These are phyloP conservation scores for Imbricaverruca yamaguchii DNA, from an alignment of 2,888 invertebrate species.

Conservation along the genomic window DNA sequence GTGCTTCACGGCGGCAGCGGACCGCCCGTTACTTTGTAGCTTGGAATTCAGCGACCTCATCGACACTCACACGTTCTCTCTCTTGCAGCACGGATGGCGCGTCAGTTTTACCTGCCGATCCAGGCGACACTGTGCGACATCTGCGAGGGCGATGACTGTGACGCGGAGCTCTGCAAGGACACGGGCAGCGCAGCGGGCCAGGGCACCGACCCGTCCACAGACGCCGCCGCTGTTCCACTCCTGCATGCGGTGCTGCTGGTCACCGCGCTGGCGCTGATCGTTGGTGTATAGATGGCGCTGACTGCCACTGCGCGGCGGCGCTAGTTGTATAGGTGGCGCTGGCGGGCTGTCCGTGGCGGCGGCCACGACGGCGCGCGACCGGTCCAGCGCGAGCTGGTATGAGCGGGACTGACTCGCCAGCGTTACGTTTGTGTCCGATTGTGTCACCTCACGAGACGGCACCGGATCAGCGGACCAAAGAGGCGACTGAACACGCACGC, in stretches of 20 bases:
- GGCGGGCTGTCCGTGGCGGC: too few species aligned
- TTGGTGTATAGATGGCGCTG: neutral
- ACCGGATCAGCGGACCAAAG: too few species aligned
- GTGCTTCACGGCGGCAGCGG: too few species aligned
- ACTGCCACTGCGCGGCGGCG: neutral
- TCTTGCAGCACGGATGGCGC: conserved; percentile 67
- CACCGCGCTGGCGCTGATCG: conserved; percentile 23
- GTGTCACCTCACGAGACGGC: too few species aligned
- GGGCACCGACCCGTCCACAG: neutral
- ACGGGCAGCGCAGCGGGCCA: neutral
- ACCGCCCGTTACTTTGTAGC: too few species aligned
- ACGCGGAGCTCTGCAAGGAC: conserved; percentile 28
- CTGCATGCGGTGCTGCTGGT: conserved; percentile 22
- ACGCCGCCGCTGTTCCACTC: neutral
- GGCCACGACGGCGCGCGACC: too few species aligned
- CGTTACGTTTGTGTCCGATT: too few species aligned
- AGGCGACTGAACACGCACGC: too few species aligned
- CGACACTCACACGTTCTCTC: conserved; percentile 22
- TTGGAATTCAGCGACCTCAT: too few species aligned
- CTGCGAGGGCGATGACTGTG: conserved; percentile 57
- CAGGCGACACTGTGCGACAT: conserved; percentile 69
- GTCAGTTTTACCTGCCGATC: conserved; percentile 69
- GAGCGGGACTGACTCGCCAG: too few species aligned
- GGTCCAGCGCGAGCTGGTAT: too few species aligned
- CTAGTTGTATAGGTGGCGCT: neutral